A percentile compares a stretch with the other conserved stretches of the same genome.
Conservation (phyloP, 2,888 invertebrate genomes). For the Trachelus tabidus region DNA sequence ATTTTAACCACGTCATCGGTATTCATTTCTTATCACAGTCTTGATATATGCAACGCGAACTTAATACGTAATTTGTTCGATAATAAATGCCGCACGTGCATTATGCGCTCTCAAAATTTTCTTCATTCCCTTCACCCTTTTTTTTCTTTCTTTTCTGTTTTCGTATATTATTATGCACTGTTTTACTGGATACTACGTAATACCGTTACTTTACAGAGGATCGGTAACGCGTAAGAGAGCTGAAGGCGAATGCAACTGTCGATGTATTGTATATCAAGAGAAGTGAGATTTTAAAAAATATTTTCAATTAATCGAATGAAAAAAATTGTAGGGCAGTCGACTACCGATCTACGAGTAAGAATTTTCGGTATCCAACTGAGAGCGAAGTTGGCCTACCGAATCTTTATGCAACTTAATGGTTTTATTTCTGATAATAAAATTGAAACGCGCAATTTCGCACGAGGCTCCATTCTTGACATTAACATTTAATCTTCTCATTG, state of each 20-base stretch:
- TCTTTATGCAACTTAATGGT: not conserved
- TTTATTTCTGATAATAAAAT: not conserved
- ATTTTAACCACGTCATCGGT: slow-evolving; percentile 9
- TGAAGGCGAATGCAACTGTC: not conserved
- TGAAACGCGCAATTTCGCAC: not conserved
- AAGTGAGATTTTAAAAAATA: not conserved
- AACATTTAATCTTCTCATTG: not conserved
- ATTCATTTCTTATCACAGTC: slow-evolving; percentile 51
- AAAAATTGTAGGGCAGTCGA: not conserved
- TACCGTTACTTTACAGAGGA: not conserved
- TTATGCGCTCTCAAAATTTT: slow-evolving; percentile 6
- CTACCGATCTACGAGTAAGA: not conserved
- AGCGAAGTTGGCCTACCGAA: not conserved
- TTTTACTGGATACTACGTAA: not conserved
- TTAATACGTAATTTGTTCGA: slow-evolving; percentile 29
- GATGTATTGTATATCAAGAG: not conserved
- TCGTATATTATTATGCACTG: not conserved
- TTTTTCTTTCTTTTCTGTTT: not conserved
- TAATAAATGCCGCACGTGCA: slow-evolving; percentile 34
- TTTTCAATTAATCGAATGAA: not conserved
- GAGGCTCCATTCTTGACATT: not conserved
- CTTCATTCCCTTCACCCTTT: not conserved
- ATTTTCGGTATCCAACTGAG: not conserved
- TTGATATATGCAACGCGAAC: slow-evolving; percentile 44
- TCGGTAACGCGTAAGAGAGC: not conserved